phyloP scores from a whole-genome alignment of 2,113 vertebrate species.

The western clawed frog (Xenopus tropicalis) region UCB_Xtro_10.0 CM004444.2:90654501-90655000 shows the following conservation, averaged over 20 bases:
- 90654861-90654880: slow-evolving; percentile 78
- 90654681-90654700: slow-evolving; percentile 84
- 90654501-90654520: slow-evolving; percentile 61
- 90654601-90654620: slow-evolving; percentile 87
- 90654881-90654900: slow-evolving; percentile 77
- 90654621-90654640: slow-evolving; percentile 93
- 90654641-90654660: slow-evolving; percentile 79
- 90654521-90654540: slow-evolving; percentile 81
- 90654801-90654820: slow-evolving; percentile 28
- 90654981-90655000: slow-evolving; percentile 71
- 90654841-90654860: slow-evolving; percentile 63
- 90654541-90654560: slow-evolving; percentile 76
- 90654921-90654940: slow-evolving; percentile 92
- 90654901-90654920: slow-evolving; percentile 77
- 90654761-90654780: slow-evolving; percentile 49
- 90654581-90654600: slow-evolving; percentile 93
- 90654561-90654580: slow-evolving; percentile 87
- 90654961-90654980: slow-evolving; percentile 86
- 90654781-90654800: slow-evolving; percentile 8
- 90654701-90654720: slow-evolving; percentile 97
- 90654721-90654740: slow-evolving; percentile 79
- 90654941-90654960: slow-evolving; percentile 94
- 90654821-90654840: slow-evolving; percentile 48
- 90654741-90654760: slow-evolving; percentile 78
- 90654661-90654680: slow-evolving; percentile 66